phyloP scores from a whole-genome alignment of 1,140 invertebrate genomes.

The Drosophila pandora region DNA sequence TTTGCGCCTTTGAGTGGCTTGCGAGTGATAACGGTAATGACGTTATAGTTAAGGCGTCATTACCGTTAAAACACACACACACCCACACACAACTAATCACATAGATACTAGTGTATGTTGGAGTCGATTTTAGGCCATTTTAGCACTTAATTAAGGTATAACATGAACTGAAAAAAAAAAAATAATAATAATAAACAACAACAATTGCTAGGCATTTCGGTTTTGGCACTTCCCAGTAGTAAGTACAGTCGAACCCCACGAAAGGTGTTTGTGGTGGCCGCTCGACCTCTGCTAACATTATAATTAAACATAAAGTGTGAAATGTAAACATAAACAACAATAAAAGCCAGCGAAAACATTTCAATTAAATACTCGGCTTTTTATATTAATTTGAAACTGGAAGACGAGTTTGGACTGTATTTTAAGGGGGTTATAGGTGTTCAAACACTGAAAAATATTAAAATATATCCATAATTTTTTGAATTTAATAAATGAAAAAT shows the following conservation, averaged over 20 bases:
- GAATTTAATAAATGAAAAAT: no score
- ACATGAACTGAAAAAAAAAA: slow-evolving; percentile 44
- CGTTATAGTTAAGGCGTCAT: slow-evolving; percentile 68
- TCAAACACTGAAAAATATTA: background rate
- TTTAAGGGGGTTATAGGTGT: no score
- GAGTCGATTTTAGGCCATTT: slow-evolving; percentile 73
- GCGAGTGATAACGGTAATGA: slow-evolving; percentile 67
- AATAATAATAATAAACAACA: slow-evolving; percentile 36
- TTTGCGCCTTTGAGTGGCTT: slow-evolving; percentile 66
- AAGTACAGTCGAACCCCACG: slow-evolving; percentile 26
- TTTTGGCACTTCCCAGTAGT: slow-evolving; percentile 3
- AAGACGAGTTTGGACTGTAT: slow-evolving; percentile 30
- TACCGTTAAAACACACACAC: slow-evolving; percentile 14
- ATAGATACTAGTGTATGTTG: background rate
- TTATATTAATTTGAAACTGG: background rate
- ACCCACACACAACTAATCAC: background rate
- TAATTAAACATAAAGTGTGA: slow-evolving; percentile 39
- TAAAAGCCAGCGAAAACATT: slow-evolving; percentile 36
- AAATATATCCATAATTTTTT: no score
- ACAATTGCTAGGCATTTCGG: slow-evolving; percentile 10
- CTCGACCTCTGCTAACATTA: slow-evolving; percentile 37
- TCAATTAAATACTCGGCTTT: slow-evolving; percentile 27
- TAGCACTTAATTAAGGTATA: slow-evolving; percentile 73
- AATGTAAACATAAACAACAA: slow-evolving; percentile 37
- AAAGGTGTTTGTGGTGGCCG: slow-evolving; percentile 9